Evolutionary conservation across 2,888 invertebrate genomes (phyloP).

Genomic region (Tetragnatha montana): DNA sequence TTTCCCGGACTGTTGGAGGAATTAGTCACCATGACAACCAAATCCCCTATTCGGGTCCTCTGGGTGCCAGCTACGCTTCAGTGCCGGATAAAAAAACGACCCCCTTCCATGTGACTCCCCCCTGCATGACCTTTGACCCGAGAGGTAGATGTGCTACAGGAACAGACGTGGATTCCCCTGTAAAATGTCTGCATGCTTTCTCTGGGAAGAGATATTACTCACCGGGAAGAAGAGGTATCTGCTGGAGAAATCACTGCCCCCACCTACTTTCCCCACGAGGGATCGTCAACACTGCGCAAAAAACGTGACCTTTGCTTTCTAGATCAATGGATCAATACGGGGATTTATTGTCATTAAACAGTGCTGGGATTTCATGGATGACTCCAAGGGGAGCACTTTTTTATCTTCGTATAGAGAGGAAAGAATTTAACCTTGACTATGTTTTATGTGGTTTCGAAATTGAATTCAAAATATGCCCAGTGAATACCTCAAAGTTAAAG

Average conservation of each 20-base stretch:
- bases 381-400: neutral
- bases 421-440: no score
- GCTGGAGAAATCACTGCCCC: neutral
- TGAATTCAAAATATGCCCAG: no score
- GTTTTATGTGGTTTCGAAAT: no score
- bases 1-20: conserved; percentile 55
- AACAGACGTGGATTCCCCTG: conserved; percentile 51
- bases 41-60: conserved; percentile 62
- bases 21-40: conserved; percentile 67
- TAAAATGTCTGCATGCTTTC: conserved; percentile 39
- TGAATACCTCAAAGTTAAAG: no score
- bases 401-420: no score
- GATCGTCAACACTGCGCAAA: neutral
- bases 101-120: conserved; percentile 21
- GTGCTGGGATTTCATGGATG: neutral
- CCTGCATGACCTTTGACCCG: conserved; percentile 58
- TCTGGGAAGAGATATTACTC: neutral
- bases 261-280: conserved; percentile 15
- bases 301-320: neutral
- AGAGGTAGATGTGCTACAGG: conserved; percentile 53
- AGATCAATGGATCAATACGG: neutral
- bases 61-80: conserved; percentile 54
- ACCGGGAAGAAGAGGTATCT: conserved; percentile 12
- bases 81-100: conserved; percentile 38
- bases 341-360: neutral